These are phyloP conservation scores for Coendou prehensilis DNA, from an alignment of 2,797 vertebrate species.

Conservation along the genomic window DNA sequence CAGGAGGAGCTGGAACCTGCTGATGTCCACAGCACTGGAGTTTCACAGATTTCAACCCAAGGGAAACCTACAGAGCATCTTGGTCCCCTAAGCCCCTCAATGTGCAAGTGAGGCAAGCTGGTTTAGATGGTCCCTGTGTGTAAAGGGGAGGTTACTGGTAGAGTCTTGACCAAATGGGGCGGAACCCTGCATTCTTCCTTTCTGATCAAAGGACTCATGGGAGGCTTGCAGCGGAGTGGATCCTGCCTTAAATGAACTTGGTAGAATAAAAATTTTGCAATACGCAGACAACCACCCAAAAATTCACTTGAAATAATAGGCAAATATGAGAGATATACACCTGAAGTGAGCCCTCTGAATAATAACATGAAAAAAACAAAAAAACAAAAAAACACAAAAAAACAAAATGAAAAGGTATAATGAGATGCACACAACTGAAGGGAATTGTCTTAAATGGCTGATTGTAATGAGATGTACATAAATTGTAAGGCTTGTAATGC, in stretches of 20 bases:
- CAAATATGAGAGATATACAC: background rate
- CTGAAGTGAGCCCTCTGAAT: conserved; percentile 70
- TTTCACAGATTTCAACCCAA: no score
- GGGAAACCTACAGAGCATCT: background rate
- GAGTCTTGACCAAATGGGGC: background rate
- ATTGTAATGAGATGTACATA: conserved; percentile 85
- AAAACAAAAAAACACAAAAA: conserved; percentile 35
- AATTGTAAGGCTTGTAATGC: conserved; percentile 83
- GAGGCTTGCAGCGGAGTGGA: background rate
- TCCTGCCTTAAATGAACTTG: background rate
- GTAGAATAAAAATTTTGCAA: conserved; percentile 1
- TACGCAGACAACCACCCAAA: background rate
- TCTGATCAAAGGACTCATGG: background rate
- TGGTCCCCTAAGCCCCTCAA: background rate
- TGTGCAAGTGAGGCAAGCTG: background rate
- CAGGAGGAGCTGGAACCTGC: background rate
- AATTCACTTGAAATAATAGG: conserved; percentile 48
- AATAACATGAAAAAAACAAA: conserved; percentile 57
- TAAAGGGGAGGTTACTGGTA: background rate
- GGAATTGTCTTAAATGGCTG: conserved; percentile 84
- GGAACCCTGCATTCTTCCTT: background rate
- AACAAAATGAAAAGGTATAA: conserved; percentile 78
- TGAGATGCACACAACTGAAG: conserved; percentile 77
- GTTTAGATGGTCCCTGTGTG: background rate
- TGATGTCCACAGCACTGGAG: rapidly evolving